These are phyloP conservation scores for Solea solea DNA, from an alignment of 2,113 vertebrate genomes.

Conservation along the genomic window DNA sequence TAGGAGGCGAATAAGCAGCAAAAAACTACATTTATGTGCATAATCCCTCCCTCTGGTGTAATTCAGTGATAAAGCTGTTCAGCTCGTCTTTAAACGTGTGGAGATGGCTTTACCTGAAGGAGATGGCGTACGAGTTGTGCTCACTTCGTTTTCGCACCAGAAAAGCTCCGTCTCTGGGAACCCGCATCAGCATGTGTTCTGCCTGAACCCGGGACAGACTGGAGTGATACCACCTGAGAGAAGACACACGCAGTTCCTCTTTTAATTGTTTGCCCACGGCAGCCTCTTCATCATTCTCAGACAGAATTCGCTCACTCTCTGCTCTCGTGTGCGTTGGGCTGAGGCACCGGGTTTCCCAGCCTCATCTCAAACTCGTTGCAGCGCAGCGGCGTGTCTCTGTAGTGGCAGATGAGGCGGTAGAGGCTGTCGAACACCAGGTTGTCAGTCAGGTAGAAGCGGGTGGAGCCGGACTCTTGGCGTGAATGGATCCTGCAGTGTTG, in stretches of 20 bases:
- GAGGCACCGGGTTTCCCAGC: slow-evolving; percentile 85
- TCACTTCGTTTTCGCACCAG: slow-evolving; percentile 86
- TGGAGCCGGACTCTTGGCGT: slow-evolving; percentile 84
- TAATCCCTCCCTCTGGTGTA: too few species aligned
- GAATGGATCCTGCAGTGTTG: slow-evolving; percentile 91
- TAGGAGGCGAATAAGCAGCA: too few species aligned
- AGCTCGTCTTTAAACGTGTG: too few species aligned
- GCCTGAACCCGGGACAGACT: slow-evolving; percentile 86
- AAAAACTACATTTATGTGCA: too few species aligned
- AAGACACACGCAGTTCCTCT: neutral
- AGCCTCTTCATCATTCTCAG: neutral
- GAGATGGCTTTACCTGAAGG: slow-evolving; percentile 82
- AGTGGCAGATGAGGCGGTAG: slow-evolving; percentile 89
- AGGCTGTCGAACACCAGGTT: slow-evolving; percentile 91
- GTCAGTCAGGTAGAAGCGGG: slow-evolving; percentile 89
- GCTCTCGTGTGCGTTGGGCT: slow-evolving; percentile 90
- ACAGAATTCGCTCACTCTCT: slow-evolving; percentile 79
- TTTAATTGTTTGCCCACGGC: neutral
- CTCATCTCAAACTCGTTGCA: slow-evolving; percentile 92
- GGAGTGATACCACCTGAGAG: slow-evolving; percentile 87
- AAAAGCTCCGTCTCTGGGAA: slow-evolving; percentile 87
- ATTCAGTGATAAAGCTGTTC: too few species aligned
- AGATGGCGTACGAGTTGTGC: slow-evolving; percentile 87
- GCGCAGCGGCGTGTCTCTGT: slow-evolving; percentile 87
- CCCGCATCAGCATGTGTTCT: slow-evolving; percentile 89